Percentiles rank a stretch among this genome's conserved stretches.
Evolutionary conservation across 2,113 vertebrate species (phyloP).

Genomic region (Mixornis gularis): DNA sequence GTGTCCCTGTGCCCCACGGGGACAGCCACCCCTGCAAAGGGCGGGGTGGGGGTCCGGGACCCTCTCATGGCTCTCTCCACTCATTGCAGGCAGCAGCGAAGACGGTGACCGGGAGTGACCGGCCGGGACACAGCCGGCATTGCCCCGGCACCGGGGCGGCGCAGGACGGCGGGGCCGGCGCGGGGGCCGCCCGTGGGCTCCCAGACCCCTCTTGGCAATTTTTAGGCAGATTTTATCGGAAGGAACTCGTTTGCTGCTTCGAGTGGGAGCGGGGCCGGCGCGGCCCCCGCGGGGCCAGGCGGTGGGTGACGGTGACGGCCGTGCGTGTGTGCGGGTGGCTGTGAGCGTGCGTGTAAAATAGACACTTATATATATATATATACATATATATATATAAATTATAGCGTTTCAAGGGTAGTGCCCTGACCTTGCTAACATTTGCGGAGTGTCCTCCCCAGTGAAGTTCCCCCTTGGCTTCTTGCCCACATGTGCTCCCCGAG

Average conservation of each 20-base stretch:
- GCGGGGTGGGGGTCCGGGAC: rapidly evolving
- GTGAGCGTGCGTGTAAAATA: background rate
- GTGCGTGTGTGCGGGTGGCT: background rate
- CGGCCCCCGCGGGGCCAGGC: background rate
- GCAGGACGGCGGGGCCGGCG: background rate
- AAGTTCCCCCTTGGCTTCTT: conserved; percentile 7
- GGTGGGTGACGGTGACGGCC: conserved; percentile 12
- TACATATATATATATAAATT: conserved; percentile 43
- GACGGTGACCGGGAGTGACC: conserved; percentile 76
- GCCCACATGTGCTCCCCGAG: background rate
- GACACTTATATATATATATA: conserved; percentile 3
- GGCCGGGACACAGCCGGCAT: background rate
- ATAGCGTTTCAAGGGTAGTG: conserved; percentile 56
- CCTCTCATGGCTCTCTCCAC: rapidly evolving
- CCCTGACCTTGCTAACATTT: conserved; percentile 60
- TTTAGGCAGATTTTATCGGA: conserved; percentile 20
- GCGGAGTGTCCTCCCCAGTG: background rate
- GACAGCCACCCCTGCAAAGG: rapidly evolving
- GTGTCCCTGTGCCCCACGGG: rapidly evolving
- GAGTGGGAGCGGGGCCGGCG: background rate
- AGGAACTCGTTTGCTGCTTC: conserved; percentile 12
- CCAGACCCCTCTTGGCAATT: background rate
- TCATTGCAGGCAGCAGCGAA: conserved; percentile 75
- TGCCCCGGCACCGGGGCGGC: background rate
- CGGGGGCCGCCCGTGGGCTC: background rate